A percentile compares a stretch with the other conserved stretches of the same genome.
phyloP scores from a whole-genome alignment of 1,140 invertebrate genomes.

The Zaprionus vittiger region DNA sequence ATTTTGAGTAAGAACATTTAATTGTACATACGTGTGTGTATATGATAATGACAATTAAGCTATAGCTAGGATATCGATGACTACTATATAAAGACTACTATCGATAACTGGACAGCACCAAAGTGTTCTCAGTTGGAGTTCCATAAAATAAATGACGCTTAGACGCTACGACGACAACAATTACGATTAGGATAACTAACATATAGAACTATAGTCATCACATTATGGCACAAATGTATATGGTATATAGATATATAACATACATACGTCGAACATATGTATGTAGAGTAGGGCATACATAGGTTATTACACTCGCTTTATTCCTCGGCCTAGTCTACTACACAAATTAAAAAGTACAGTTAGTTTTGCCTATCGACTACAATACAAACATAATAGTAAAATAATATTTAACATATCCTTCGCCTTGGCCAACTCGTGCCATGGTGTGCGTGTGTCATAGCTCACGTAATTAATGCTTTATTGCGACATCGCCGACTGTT shows the following conservation, averaged over 20 bases:
- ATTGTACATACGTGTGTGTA: background rate
- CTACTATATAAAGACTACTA: background rate
- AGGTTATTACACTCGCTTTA: background rate
- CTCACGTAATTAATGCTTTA: slow-evolving; percentile 60
- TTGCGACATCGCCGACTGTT: slow-evolving; percentile 48
- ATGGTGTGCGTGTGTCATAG: background rate
- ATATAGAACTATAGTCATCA: slow-evolving; percentile 79
- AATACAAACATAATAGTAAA: slow-evolving; percentile 14
- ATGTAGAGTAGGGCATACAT: slow-evolving; percentile 8
- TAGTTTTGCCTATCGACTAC: slow-evolving; percentile 9
- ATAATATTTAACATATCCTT: background rate
- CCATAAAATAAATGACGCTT: slow-evolving; percentile 21
- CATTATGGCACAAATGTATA: slow-evolving; percentile 78
- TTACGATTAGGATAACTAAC: slow-evolving; percentile 74
- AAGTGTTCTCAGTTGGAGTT: background rate
- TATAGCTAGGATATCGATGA: slow-evolving; percentile 1
- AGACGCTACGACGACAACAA: slow-evolving; percentile 42
- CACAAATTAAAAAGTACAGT: slow-evolving; percentile 20
- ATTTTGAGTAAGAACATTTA: slow-evolving; percentile 3
- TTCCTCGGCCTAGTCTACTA: slow-evolving; percentile 26
- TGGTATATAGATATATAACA: slow-evolving; percentile 15
- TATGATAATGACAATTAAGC: background rate
- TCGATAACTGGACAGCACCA: slow-evolving; percentile 3
- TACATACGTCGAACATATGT: background rate
- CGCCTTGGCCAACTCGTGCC: background rate